A percentile compares a stretch with the other conserved stretches of the same genome.
Evolutionary conservation across 1,140 invertebrate genomes (phyloP).

Genomic region (Cyclina sinensis): DNA sequence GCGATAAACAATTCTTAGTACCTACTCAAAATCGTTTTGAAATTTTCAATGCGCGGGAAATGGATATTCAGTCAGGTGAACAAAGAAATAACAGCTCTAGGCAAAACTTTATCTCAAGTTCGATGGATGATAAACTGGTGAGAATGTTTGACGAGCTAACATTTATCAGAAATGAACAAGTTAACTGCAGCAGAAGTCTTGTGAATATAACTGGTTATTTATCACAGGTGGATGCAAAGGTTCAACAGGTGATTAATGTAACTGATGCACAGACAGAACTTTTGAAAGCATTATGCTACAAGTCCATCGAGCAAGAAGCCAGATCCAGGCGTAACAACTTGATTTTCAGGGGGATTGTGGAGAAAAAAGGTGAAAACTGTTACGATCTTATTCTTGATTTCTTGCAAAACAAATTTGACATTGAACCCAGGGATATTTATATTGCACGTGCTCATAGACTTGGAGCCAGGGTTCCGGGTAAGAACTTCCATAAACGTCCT

Average conservation of each 20-base stretch:
- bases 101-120: too few relatives aligned
- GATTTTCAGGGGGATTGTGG: conserved; percentile 46
- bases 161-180: too few relatives aligned
- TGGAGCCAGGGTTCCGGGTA: background rate
- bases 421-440: conserved; percentile 40
- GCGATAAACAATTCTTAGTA: too few relatives aligned
- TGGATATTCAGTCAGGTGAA: too few relatives aligned
- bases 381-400: conserved; percentile 5
- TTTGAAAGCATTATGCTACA: conserved; percentile 18
- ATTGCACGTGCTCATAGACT: conserved; percentile 39
- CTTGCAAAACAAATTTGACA: conserved; percentile 1
- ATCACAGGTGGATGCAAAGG: background rate
- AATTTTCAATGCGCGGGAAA: too few relatives aligned
- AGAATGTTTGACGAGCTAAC: too few relatives aligned
- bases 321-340: conserved; percentile 47
- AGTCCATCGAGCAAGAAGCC: conserved; percentile 51
- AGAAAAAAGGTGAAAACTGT: conserved; percentile 43
- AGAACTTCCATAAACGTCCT: conserved; percentile 6
- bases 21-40: too few relatives aligned
- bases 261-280: conserved; percentile 38
- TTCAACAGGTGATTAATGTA: conserved; percentile 34
- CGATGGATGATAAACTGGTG: too few relatives aligned
- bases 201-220: too few relatives aligned
- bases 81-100: too few relatives aligned
- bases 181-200: too few relatives aligned